These are phyloP conservation scores for Paramormyrops hopkinsi DNA, from an alignment of 2,797 vertebrate species.

Conservation along the genomic window DNA sequence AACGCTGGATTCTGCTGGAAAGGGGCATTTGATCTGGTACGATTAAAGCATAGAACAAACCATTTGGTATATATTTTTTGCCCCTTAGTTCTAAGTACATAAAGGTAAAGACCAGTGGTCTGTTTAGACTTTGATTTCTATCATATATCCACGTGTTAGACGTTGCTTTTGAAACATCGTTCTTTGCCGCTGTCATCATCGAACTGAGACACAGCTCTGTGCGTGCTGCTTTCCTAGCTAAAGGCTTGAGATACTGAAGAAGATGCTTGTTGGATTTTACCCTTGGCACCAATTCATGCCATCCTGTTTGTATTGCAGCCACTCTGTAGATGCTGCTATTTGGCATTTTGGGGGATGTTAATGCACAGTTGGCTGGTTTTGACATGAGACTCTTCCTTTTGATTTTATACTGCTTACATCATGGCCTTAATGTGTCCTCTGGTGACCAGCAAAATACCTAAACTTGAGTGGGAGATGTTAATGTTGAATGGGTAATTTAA, in stretches of 20 bases:
- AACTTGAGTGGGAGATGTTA: constrained; percentile 8
- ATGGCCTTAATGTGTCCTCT: constrained; percentile 19
- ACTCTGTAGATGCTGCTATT: constrained; percentile 13
- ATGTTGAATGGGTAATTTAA: background rate
- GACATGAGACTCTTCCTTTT: background rate
- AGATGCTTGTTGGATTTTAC: background rate
- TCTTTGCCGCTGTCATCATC: constrained; percentile 4
- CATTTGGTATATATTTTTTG: constrained; percentile 2
- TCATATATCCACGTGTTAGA: background rate
- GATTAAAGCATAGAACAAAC: background rate
- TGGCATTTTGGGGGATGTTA: background rate
- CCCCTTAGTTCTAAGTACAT: background rate
- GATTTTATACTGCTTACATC: constrained; percentile 16
- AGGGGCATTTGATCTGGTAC: constrained; percentile 14
- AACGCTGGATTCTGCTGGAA: constrained; percentile 15
- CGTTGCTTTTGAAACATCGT: constrained; percentile 9
- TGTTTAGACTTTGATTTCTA: background rate
- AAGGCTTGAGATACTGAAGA: constrained; percentile 9
- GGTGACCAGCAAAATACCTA: constrained; percentile 2
- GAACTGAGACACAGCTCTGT: background rate
- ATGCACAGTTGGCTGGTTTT: constrained; percentile 19
- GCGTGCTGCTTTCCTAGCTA: constrained; percentile 7
- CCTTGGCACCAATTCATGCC: background rate
- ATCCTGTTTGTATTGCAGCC: constrained; percentile 1
- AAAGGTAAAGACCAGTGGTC: background rate